These are phyloP conservation scores for Megalurothrips usitatus DNA, from an alignment of 2,888 invertebrate species.

Conservation along the genomic window DNA sequence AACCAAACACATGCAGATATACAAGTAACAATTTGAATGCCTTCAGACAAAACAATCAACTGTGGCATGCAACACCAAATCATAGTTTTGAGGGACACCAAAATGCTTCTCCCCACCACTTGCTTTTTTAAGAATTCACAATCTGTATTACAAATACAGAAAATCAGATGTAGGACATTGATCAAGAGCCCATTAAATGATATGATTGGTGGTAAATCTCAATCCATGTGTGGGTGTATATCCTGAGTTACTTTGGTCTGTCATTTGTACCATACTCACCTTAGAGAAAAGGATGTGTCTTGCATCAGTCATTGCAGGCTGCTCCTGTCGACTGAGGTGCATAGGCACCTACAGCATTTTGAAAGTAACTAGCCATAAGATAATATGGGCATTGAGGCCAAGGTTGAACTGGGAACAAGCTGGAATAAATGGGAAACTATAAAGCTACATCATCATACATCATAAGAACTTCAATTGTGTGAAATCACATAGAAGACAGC, in stretches of 20 bases:
- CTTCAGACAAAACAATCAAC: neutral
- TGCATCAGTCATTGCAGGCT: conserved; percentile 14
- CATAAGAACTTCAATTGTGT: neutral
- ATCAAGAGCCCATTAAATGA: neutral
- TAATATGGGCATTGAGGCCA: neutral
- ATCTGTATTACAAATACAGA: too few relatives aligned
- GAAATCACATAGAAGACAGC: neutral
- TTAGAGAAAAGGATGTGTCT: neutral
- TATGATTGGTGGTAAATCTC: neutral
- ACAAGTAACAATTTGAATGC: conserved; percentile 14
- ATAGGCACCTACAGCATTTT: neutral
- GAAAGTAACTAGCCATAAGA: neutral
- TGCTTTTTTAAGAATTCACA: neutral
- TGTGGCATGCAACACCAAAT: neutral
- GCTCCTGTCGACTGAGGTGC: neutral
- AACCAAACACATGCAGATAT: neutral
- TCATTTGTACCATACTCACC: neutral
- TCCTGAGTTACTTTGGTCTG: neutral
- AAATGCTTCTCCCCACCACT: neutral
- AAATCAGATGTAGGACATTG: too few relatives aligned
- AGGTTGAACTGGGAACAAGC: neutral
- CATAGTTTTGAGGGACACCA: neutral
- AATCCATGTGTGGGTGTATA: neutral
- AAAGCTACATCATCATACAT: neutral
- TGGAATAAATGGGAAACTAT: neutral